Evolutionary conservation across 2,888 invertebrate genomes (phyloP).

Genomic region (Schizaphis graminum): DNA sequence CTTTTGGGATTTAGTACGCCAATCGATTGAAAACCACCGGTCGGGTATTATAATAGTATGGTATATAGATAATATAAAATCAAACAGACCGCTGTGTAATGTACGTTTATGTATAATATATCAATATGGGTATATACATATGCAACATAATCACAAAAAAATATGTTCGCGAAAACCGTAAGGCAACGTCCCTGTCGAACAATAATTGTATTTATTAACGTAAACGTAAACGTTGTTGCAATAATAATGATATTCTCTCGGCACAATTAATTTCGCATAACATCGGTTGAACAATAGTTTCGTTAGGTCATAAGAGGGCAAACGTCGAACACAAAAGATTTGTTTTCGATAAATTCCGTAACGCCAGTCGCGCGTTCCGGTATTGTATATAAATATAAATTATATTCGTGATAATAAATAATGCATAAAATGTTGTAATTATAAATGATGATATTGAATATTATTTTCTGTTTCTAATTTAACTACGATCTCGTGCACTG

Average conservation of each 20-base stretch:
- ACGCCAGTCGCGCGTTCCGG: neutral
- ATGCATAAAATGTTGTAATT: neutral
- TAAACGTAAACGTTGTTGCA: neutral
- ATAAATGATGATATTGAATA: neutral
- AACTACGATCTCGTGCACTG: neutral
- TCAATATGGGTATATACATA: neutral
- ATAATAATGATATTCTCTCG: neutral
- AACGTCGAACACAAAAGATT: slow-evolving; percentile 30
- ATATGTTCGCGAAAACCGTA: neutral
- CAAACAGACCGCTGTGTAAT: neutral
- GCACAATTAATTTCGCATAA: neutral
- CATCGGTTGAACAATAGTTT: neutral
- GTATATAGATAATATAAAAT: neutral
- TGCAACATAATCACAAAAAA: neutral
- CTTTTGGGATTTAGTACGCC: neutral
- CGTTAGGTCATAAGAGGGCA: neutral
- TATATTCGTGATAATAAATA: neutral
- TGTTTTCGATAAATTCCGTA: neutral
- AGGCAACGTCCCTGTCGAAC: neutral
- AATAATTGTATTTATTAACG: neutral
- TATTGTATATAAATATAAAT: neutral
- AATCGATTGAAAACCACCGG: neutral
- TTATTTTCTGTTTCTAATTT: neutral
- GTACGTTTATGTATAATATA: neutral
- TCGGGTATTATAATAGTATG: neutral